A percentile compares a stretch with the other conserved stretches of the same genome.
Evolutionary conservation across 2,113 vertebrate genomes (phyloP).

Genomic region (Sapajus apella): DNA sequence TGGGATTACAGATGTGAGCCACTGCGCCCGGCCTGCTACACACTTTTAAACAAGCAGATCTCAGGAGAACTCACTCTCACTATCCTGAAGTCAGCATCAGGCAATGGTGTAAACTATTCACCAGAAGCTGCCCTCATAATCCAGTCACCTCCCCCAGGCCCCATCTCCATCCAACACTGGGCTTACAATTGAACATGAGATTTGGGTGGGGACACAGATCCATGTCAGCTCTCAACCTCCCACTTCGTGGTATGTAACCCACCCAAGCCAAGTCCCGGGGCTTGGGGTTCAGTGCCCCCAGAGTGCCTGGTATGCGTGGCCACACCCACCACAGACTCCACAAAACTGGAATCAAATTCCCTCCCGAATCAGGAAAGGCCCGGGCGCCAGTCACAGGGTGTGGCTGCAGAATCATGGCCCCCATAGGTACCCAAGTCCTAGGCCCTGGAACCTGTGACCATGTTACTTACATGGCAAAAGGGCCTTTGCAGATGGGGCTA

Average conservation of each 20-base stretch:
- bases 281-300: not conserved
- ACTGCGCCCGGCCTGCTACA: no score
- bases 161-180: no score
- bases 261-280: not conserved
- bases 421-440: rapidly evolving
- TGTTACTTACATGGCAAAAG: not conserved
- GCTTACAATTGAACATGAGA: no score
- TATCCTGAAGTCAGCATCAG: no score
- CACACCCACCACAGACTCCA: not conserved
- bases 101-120: no score
- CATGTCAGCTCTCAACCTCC: not conserved
- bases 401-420: not conserved
- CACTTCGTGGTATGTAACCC: rapidly evolving
- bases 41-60: no score
- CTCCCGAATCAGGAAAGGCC: not conserved
- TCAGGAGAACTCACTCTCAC: no score
- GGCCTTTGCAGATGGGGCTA: not conserved
- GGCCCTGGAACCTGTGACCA: not conserved
- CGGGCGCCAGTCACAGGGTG: not conserved
- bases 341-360: not conserved
- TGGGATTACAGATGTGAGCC: no score
- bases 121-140: no score
- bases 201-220: no score
- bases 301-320: rapidly evolving
- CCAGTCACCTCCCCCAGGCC: no score